A percentile compares a stretch with the other conserved stretches of the same genome.
Conservation (phyloP, 1,140 invertebrate species). For the Kradibia gibbosae region DNA sequence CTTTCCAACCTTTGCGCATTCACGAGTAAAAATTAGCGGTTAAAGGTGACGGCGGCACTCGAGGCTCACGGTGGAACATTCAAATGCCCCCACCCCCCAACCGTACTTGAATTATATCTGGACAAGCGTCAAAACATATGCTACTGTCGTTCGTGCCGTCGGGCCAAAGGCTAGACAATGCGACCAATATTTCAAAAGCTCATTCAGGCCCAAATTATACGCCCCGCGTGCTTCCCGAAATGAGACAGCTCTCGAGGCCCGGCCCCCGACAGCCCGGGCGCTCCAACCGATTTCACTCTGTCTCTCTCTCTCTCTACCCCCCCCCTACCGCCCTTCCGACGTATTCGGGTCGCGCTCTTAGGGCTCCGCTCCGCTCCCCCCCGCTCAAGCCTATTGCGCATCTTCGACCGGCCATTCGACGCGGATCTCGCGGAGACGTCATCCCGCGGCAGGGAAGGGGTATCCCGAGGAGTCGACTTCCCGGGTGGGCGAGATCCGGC, state of each 20-base stretch:
- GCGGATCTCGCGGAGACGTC: neutral
- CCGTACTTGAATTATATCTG: neutral
- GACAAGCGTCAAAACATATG: neutral
- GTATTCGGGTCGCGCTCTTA: no score
- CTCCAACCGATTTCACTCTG: neutral
- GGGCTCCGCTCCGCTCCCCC: no score
- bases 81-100: neutral
- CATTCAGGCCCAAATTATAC: slow-evolving; percentile 2
- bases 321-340: no score
- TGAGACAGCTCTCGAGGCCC: neutral
- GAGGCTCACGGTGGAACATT: neutral
- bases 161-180: neutral
- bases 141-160: neutral
- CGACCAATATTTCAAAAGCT: neutral
- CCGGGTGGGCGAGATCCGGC: neutral
- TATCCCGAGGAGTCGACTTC: neutral
- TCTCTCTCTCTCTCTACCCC: neutral
- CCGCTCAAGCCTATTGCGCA: neutral
- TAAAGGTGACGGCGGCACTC: neutral
- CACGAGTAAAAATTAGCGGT: neutral
- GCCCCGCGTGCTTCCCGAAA: neutral
- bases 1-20: neutral
- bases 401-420: neutral
- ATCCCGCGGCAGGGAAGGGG: neutral
- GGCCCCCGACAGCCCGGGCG: no score